Base-by-base conservation (phyloP, 2,888 invertebrate species). In the Resseliella maxima region DNA sequence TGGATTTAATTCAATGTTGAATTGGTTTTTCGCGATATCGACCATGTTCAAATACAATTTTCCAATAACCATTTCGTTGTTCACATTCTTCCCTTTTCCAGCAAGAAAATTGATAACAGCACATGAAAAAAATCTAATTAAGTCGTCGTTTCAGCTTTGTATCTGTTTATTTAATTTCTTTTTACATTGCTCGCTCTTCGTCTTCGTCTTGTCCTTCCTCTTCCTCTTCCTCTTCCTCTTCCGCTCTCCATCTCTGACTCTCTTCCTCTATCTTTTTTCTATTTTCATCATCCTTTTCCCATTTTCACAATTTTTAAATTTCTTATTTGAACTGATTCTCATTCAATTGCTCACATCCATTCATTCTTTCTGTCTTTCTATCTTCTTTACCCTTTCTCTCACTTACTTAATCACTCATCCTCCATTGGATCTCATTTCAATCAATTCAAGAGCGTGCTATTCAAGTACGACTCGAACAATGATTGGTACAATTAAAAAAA, bases 101-200 rank as follows among this genome's bases (percentile, higher is more conserved):
- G n/a, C 18, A n/a, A n/a, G 83, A 83, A 83, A 83, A 83, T 83
- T 83, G 83, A 83, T 83, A 38, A 83, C 36, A 38, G 38, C 41
- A 83, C 83, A 83, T 38, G 38, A 36, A 35, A 83, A 83, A 83
- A 83, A 83, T 83, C 38, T 83, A 83, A 83, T 83, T 83, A 83
- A 83, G 38, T 83, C 83, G 38, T 83, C 83, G 83, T 83, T 38
- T 83, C 41, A n/a, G 21, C 36, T 36, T 81, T 81, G 35, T 81
- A 81, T 36, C 81, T 64, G 38, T 83, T 83, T 83, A 38, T n/a
- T 83, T 83, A 38, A 38, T 83, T 83, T 38, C 36, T 21, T 83
- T 83, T 38, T n/a, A n/a, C n/a, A n/a, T n/a, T n/a, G n/a, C n/a
- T n/a, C n/a, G n/a, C n/a, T n/a, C n/a, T n/a, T n/a, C n/a, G n/a